Conservation (phyloP, 2,888 invertebrate species). For the Drosophila nr. perissopoda region DNA sequence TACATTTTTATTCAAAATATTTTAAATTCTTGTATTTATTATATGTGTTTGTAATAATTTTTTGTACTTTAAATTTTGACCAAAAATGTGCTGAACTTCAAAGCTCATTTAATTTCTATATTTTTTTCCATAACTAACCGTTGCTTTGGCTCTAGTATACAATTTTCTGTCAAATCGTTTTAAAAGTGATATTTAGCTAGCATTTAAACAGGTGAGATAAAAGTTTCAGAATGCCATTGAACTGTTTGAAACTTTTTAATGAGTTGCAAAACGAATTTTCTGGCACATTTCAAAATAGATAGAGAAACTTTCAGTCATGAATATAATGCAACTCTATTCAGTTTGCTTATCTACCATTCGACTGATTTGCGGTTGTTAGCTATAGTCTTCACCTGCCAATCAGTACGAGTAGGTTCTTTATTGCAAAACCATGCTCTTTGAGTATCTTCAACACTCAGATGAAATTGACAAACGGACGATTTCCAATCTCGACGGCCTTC, state of each 20-base stretch:
- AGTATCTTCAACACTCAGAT: neutral
- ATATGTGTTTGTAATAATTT: neutral
- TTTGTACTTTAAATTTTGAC: neutral
- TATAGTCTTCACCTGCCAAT: neutral
- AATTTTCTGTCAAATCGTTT: neutral
- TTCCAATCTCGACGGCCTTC: constrained; percentile 1
- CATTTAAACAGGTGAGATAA: neutral
- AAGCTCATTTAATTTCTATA: neutral
- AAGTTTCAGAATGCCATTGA: neutral
- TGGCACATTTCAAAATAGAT: neutral
- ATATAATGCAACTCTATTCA: neutral
- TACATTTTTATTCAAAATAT: neutral
- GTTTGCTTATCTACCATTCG: neutral
- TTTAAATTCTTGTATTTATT: neutral
- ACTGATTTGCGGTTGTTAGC: neutral
- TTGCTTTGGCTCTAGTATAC: neutral
- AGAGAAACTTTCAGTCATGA: neutral
- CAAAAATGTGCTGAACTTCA: neutral
- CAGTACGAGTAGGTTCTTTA: neutral
- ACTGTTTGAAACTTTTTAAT: neutral
- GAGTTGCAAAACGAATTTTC: neutral
- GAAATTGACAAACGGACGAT: constrained; percentile 4
- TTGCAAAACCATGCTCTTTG: neutral
- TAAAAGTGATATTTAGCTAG: neutral
- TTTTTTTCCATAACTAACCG: too few relatives aligned